Percentiles rank a stretch among this genome's conserved stretches.
phyloP scores from a whole-genome alignment of 2,797 vertebrate species.

The Myripristis jacobus region DNA sequence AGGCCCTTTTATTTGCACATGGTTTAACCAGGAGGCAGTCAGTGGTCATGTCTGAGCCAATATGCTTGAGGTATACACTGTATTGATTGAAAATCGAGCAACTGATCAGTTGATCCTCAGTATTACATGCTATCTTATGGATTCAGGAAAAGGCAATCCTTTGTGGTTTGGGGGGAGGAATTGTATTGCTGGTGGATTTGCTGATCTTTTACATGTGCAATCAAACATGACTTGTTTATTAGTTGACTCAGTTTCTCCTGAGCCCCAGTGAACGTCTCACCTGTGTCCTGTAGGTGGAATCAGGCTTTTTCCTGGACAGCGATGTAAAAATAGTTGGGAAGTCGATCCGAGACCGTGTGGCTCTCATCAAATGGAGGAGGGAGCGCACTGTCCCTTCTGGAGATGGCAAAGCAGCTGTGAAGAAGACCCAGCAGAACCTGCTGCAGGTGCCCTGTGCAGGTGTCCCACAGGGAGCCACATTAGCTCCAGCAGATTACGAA shows the following conservation, averaged over 20 bases:
- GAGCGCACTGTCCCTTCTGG: constrained; percentile 83
- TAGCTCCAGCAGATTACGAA: constrained; percentile 81
- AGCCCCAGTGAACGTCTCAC: constrained; percentile 15
- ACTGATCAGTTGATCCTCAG: constrained; percentile 26
- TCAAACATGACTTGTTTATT: constrained; percentile 1
- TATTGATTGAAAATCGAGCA: constrained; percentile 53
- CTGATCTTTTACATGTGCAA: constrained; percentile 11
- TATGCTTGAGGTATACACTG: constrained; percentile 6
- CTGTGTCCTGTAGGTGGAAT: constrained; percentile 88
- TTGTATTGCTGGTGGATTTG: background rate
- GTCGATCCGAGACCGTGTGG: constrained; percentile 95
- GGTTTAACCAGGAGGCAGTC: constrained; percentile 24
- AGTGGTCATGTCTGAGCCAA: constrained; percentile 31
- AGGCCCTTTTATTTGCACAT: constrained; percentile 11
- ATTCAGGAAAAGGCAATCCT: background rate
- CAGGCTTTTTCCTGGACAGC: constrained; percentile 95
- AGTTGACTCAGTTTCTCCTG: background rate
- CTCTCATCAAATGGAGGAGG: constrained; percentile 94
- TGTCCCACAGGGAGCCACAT: constrained; percentile 75
- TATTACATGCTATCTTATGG: background rate
- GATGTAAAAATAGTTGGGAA: constrained; percentile 97
- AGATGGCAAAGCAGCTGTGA: constrained; percentile 61
- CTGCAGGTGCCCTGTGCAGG: constrained; percentile 87
- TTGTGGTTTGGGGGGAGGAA: background rate
- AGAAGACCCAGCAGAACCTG: constrained; percentile 81